Conservation (phyloP, 2,113 vertebrate species). For the Sinosuthora webbiana region DNA sequence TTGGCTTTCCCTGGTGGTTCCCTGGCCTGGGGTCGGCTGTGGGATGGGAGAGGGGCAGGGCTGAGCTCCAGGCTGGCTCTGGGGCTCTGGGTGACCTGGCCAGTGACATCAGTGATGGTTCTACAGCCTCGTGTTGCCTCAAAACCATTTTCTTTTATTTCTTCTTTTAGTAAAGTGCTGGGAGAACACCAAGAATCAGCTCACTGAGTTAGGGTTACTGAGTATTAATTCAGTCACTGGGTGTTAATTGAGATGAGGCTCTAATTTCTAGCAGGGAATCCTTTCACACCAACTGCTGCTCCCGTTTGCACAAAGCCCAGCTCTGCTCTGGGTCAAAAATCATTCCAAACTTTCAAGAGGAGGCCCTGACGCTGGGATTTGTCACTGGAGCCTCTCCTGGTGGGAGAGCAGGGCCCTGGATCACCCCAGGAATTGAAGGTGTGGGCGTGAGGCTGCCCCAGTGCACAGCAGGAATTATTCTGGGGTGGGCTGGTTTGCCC, state of each 20-base stretch:
- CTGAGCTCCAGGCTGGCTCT: not conserved
- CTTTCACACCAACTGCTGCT: not conserved
- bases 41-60: not conserved
- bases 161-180: not conserved
- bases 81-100: fast-evolving
- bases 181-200: not conserved
- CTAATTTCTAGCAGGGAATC: not conserved
- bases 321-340: not conserved
- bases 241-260: not conserved
- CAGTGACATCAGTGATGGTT: fast-evolving
- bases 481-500: not conserved
- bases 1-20: not conserved
- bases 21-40: fast-evolving
- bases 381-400: not conserved
- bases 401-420: not conserved
- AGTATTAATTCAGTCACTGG: no score
- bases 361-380: not conserved
- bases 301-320: fast-evolving
- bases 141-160: not conserved
- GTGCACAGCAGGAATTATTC: fast-evolving
- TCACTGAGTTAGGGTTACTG: not conserved
- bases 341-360: fast-evolving
- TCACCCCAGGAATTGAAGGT: fast-evolving
- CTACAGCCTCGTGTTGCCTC: fast-evolving
- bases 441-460: not conserved